Percentiles rank a stretch among this genome's conserved stretches.
Conservation (phyloP, 2,888 invertebrate species). For the Cordilura impudica region DNA sequence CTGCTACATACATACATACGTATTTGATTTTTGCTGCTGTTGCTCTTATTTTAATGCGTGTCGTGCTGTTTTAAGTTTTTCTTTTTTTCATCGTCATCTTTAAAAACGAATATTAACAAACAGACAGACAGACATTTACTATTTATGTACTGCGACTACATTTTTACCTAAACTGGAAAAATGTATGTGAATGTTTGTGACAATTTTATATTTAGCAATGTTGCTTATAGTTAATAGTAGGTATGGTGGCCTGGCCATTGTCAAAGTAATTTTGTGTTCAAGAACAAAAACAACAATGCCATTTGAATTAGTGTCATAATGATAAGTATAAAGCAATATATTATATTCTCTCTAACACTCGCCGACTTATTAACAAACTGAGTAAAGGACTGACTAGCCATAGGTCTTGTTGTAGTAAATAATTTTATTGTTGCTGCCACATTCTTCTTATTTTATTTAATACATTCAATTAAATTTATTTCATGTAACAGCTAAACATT, state of each 20-base stretch:
- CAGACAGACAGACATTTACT: background rate
- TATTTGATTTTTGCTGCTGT: constrained; percentile 55
- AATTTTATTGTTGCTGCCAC: background rate
- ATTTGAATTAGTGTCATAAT: constrained; percentile 39
- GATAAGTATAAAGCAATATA: constrained; percentile 37
- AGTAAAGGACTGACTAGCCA: background rate
- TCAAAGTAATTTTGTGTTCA: constrained; percentile 39
- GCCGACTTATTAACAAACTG: background rate
- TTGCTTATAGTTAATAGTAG: background rate
- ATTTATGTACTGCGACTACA: background rate
- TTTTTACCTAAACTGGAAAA: background rate
- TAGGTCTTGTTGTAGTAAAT: constrained; percentile 28
- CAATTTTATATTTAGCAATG: background rate
- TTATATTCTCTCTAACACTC: constrained; percentile 7
- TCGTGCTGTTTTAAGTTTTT: constrained; percentile 64
- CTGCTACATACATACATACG: constrained; percentile 34
- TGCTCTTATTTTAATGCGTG: constrained; percentile 47
- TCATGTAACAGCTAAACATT: background rate
- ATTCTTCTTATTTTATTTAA: background rate
- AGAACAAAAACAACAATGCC: constrained; percentile 19
- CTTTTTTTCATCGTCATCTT: background rate
- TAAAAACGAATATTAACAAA: constrained; percentile 24
- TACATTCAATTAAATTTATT: background rate
- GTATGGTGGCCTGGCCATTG: constrained; percentile 35
- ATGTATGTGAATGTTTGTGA: background rate